Evolutionary conservation across 2,888 invertebrate genomes (phyloP).

Genomic region (Dendrolimus houi): DNA sequence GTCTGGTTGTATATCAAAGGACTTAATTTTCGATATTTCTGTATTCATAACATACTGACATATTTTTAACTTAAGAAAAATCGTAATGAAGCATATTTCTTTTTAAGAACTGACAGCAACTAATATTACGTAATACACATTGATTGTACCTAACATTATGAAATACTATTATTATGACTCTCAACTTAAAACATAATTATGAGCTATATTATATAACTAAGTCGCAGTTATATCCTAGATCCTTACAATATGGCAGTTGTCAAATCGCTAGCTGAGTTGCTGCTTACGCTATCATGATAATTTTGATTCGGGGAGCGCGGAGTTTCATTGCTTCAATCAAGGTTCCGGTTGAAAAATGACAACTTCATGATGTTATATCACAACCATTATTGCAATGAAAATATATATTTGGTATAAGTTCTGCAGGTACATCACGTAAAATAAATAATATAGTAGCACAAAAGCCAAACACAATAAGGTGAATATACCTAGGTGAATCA

Average conservation of each 20-base stretch:
- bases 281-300: conserved; percentile 36
- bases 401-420: conserved; percentile 60
- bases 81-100: neutral
- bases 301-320: conserved; percentile 48
- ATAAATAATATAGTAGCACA: neutral
- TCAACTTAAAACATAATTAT: conserved; percentile 57
- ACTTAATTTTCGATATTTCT: too few relatives aligned
- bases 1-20: too few relatives aligned
- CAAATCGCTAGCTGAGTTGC: conserved; percentile 72
- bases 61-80: neutral
- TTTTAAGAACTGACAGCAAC: neutral
- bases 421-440: conserved; percentile 54
- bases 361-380: conserved; percentile 61
- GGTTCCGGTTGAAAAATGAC: conserved; percentile 33
- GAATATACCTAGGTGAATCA: neutral
- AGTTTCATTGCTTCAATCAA: conserved; percentile 39
- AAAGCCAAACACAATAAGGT: neutral
- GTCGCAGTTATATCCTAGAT: conserved; percentile 53
- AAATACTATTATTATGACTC: conserved; percentile 74
- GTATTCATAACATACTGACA: too few relatives aligned
- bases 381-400: conserved; percentile 71
- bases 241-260: conserved; percentile 75
- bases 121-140: conserved; percentile 23
- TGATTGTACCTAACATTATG: conserved; percentile 61
- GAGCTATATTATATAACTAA: conserved; percentile 32